Evolutionary conservation across 2,888 invertebrate species (phyloP).

Genomic region (Nipponacmea schrenckii): DNA sequence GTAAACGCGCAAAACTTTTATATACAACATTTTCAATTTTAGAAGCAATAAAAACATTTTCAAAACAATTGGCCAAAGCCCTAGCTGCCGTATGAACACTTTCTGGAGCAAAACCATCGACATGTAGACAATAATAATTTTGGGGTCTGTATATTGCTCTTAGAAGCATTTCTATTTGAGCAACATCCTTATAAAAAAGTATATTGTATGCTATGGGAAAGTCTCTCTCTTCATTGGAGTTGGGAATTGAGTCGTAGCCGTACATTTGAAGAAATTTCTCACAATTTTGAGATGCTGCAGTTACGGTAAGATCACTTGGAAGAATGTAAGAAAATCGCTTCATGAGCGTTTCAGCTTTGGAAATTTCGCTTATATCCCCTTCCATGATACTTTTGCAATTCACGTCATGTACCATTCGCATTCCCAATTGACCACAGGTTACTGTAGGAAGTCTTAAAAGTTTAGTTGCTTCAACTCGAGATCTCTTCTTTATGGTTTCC

Average conservation of each 20-base stretch:
- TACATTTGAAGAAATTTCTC: slow-evolving; percentile 35
- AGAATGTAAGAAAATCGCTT: not conserved
- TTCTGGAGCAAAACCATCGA: slow-evolving; percentile 51
- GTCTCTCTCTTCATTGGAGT: slow-evolving; percentile 40
- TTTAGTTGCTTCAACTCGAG: not conserved
- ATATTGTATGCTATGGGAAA: slow-evolving; percentile 63
- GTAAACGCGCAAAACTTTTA: slow-evolving; percentile 59
- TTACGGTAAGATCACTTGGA: not conserved
- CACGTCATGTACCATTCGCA: not conserved
- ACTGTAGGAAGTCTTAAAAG: not conserved
- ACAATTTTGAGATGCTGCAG: slow-evolving; percentile 39
- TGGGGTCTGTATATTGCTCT: slow-evolving; percentile 59
- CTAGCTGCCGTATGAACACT: slow-evolving; percentile 40
- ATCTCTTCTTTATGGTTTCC: not conserved
- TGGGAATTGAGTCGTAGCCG: slow-evolving; percentile 31
- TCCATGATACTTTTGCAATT: not conserved
- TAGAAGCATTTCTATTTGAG: slow-evolving; percentile 56
- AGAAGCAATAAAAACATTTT: slow-evolving; percentile 63
- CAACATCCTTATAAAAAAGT: slow-evolving; percentile 53
- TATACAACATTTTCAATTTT: slow-evolving; percentile 61
- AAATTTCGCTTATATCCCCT: not conserved
- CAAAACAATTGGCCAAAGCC: slow-evolving; percentile 55
- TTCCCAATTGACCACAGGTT: not conserved
- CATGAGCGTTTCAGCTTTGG: not conserved
- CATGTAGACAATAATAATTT: slow-evolving; percentile 65